Conservation (phyloP, 2,888 invertebrate species). For the Drosophila anomelani region DNA sequence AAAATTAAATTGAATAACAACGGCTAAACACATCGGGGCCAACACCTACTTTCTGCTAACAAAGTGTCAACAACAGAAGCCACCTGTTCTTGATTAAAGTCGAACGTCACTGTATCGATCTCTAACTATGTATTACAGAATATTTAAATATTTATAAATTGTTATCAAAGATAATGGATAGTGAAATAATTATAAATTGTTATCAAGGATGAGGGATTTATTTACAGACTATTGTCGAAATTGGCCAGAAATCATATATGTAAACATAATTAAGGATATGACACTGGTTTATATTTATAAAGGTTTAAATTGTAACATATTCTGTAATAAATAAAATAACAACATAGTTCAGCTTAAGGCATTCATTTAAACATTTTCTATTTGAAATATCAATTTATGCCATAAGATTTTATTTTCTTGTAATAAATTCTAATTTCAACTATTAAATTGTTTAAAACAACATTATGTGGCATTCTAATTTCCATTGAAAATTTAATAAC, state of each 20-base stretch:
- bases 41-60: constrained; percentile 25
- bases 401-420: too few relatives aligned
- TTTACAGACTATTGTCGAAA: background rate
- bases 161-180: background rate
- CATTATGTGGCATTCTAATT: background rate
- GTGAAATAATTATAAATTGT: background rate
- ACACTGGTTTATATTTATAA: background rate
- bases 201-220: background rate
- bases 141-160: too few relatives aligned
- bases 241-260: background rate
- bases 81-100: background rate
- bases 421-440: background rate
- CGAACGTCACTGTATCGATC: background rate
- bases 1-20: constrained; percentile 27
- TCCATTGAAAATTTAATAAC: background rate
- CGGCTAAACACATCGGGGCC: constrained; percentile 5
- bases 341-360: too few relatives aligned
- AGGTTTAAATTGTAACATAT: too few relatives aligned
- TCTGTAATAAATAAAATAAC: too few relatives aligned
- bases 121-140: too few relatives aligned
- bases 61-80: constrained; percentile 15
- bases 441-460: background rate
- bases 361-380: too few relatives aligned
- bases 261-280: background rate
- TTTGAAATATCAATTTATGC: too few relatives aligned